These are phyloP conservation scores for Poecilobothrus nobilitatus DNA, from an alignment of 2,888 invertebrate species.

Conservation along the genomic window DNA sequence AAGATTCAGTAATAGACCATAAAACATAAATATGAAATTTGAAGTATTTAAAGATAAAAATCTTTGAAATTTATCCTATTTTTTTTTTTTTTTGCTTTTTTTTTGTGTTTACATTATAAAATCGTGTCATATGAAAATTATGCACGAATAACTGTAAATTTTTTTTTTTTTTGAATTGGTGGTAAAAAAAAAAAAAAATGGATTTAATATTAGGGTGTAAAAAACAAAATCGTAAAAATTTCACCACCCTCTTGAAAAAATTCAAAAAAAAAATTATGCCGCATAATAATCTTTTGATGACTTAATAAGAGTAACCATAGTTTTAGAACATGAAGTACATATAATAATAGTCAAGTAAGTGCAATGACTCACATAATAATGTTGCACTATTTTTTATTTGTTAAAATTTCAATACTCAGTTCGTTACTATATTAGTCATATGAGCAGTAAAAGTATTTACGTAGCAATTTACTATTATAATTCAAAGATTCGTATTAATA, in stretches of 20 bases:
- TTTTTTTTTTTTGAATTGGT: background rate
- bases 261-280: too few species aligned
- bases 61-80: background rate
- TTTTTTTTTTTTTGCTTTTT: background rate
- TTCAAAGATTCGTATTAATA: too few species aligned
- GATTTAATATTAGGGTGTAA: background rate
- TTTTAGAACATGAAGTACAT: too few species aligned
- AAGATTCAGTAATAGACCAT: background rate
- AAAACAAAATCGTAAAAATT: background rate
- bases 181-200: background rate
- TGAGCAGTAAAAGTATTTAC: too few species aligned
- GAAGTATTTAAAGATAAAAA: constrained; percentile 4
- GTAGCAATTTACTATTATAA: too few species aligned
- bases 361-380: too few species aligned
- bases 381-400: too few species aligned
- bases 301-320: background rate
- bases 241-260: background rate
- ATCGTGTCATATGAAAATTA: background rate
- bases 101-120: background rate
- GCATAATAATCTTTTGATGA: background rate
- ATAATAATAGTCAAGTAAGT: too few species aligned
- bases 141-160: background rate
- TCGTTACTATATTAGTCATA: too few species aligned
- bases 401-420: too few species aligned
- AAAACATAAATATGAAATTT: background rate